These are phyloP conservation scores for Thera britannica DNA, from an alignment of 2,888 invertebrate genomes.

Conservation along the genomic window DNA sequence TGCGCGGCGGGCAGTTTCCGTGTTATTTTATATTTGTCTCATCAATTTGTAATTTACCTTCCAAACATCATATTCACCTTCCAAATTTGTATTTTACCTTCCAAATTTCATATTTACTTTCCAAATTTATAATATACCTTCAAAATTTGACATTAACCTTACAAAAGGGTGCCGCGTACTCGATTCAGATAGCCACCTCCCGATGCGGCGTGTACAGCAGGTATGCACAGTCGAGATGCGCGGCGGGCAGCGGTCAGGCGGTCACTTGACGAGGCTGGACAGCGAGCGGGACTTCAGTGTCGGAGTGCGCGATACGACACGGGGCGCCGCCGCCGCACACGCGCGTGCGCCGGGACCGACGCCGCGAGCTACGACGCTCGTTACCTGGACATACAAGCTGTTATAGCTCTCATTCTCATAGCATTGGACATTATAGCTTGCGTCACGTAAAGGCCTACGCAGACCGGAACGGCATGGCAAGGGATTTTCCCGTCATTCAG, in stretches of 20 bases:
- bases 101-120: neutral
- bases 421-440: no score
- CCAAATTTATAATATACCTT: neutral
- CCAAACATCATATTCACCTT: neutral
- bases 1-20: no score
- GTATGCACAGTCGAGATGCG: slow-evolving; percentile 39
- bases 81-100: neutral
- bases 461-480: no score
- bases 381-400: slow-evolving; percentile 53
- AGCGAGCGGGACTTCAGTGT: slow-evolving; percentile 83
- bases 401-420: neutral
- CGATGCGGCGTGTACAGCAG: slow-evolving; percentile 28
- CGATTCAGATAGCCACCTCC: slow-evolving; percentile 29
- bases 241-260: slow-evolving; percentile 64
- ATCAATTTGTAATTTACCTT: neutral
- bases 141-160: neutral
- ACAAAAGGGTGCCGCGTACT: neutral
- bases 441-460: no score
- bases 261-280: slow-evolving; percentile 84
- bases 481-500: no score
- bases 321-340: slow-evolving; percentile 73
- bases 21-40: neutral
- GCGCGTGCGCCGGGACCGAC: slow-evolving; percentile 79
- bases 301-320: slow-evolving; percentile 78
- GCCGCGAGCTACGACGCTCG: slow-evolving; percentile 77